Evolutionary conservation across 1,140 invertebrate species (phyloP).

Genomic region (Dendrolimus kikuchii): DNA sequence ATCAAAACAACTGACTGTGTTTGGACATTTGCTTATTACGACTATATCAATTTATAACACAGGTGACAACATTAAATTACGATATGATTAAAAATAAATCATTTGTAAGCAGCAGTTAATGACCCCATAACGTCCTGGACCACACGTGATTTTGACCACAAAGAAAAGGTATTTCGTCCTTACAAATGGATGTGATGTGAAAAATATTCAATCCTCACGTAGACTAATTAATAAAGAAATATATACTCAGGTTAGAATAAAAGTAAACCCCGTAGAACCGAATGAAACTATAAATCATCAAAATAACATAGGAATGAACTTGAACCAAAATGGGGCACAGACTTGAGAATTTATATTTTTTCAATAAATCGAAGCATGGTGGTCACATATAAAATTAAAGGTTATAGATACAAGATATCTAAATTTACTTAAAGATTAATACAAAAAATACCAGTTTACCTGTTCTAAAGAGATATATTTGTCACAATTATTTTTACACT

Average conservation of each 20-base stretch:
- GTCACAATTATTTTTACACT: conserved; percentile 72
- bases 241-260: conserved; percentile 2
- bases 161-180: conserved; percentile 27
- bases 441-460: conserved; percentile 55
- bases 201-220: not conserved
- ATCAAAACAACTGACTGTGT: not conserved
- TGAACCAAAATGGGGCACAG: conserved; percentile 43
- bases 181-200: not conserved
- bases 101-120: conserved; percentile 56
- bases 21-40: not conserved
- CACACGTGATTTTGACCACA: conserved; percentile 65
- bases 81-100: conserved; percentile 24
- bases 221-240: conserved; percentile 1
- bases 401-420: not conserved
- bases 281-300: conserved; percentile 16
- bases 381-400: not conserved
- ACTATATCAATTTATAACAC: not conserved
- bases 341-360: conserved; percentile 9
- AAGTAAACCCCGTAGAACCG: too few relatives aligned
- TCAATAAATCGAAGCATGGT: not conserved
- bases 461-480: conserved; percentile 62
- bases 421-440: conserved; percentile 8
- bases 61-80: too few relatives aligned
- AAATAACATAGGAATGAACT: conserved; percentile 45
- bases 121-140: conserved; percentile 62